Evolutionary conservation across 2,888 invertebrate species (phyloP).

Genomic region (Pachycephus smyrnensis): DNA sequence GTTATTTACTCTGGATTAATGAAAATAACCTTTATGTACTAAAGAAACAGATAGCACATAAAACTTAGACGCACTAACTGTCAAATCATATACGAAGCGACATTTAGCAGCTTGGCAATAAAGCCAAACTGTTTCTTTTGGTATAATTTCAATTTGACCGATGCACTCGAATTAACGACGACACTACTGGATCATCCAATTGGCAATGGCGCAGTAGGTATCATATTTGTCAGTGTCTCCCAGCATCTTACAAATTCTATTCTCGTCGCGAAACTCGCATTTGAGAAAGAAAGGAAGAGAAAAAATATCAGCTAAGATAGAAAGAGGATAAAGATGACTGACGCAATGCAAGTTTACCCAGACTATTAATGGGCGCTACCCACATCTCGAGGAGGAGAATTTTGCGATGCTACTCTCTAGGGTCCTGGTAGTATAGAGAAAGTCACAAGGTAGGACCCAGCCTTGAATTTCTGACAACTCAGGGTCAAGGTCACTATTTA

Average conservation of each 20-base stretch:
- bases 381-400: too few species aligned
- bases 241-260: neutral
- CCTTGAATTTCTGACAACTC: too few species aligned
- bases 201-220: neutral
- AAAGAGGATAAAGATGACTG: neutral
- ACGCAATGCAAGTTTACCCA: neutral
- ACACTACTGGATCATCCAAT: neutral
- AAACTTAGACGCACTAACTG: neutral
- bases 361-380: too few species aligned
- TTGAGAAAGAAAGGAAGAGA: neutral
- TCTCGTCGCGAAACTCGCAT: neutral
- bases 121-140: neutral
- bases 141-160: neutral
- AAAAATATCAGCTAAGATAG: neutral
- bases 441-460: too few species aligned
- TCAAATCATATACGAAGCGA: neutral
- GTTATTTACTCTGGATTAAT: neutral
- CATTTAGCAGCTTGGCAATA: neutral
- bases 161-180: neutral
- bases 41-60: neutral
- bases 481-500: too few species aligned
- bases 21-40: neutral
- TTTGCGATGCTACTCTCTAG: too few species aligned
- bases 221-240: neutral
- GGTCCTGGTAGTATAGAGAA: too few species aligned